A percentile compares a stretch with the other conserved stretches of the same genome.
phyloP scores from a whole-genome alignment of 2,797 vertebrate genomes.

The Oreortyx pictus region DNA sequence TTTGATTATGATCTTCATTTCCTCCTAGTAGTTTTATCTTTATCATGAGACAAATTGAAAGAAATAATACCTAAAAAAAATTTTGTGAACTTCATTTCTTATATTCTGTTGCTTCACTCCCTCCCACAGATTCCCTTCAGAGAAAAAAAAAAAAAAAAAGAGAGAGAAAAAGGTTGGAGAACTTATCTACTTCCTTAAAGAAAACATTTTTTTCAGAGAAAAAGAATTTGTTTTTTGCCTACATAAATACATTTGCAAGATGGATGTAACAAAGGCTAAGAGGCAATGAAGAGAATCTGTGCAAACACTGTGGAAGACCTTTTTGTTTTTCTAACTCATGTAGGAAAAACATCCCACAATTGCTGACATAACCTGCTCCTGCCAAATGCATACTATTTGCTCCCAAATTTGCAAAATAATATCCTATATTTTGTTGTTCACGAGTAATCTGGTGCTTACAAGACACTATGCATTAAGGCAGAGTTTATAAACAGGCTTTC shows the following conservation, averaged over 20 bases:
- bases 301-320: neutral
- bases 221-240: neutral
- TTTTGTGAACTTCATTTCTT: neutral
- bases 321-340: neutral
- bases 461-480: neutral
- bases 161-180: neutral
- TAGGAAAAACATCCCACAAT: neutral
- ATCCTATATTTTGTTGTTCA: neutral
- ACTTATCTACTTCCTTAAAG: neutral
- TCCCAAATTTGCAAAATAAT: neutral
- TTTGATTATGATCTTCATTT: neutral
- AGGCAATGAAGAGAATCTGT: neutral
- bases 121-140: neutral
- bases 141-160: neutral
- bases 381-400: neutral
- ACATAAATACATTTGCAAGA: neutral
- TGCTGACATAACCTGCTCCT: neutral
- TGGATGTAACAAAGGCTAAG: neutral
- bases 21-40: neutral
- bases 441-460: slow-evolving; percentile 24
- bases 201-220: neutral
- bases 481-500: neutral
- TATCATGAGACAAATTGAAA: neutral
- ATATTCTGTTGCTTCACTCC: neutral
- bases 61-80: neutral